phyloP scores from a whole-genome alignment of 2,797 vertebrate species.

The Odontamblyopus lacepedii region DNA sequence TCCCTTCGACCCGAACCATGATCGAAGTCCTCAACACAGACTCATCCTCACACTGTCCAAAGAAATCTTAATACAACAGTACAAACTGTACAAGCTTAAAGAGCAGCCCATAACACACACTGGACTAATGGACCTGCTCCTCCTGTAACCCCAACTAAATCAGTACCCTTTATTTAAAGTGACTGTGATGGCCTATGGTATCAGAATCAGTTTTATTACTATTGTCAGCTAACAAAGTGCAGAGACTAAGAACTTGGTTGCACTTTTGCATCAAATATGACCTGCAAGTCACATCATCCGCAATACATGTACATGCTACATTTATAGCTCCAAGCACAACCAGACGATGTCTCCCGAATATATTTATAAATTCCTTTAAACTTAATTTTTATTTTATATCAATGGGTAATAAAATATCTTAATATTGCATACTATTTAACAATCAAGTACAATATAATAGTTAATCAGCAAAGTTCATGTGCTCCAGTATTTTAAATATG shows the following conservation, averaged over 20 bases:
- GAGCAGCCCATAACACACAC: slow-evolving; percentile 19
- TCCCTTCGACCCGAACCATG: slow-evolving; percentile 90
- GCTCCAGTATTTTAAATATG: not conserved
- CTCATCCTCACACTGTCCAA: slow-evolving; percentile 87
- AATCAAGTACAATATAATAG: not conserved
- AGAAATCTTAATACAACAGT: slow-evolving; percentile 77
- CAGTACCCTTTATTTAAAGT: not conserved
- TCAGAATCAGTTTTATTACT: not conserved
- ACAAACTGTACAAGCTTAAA: slow-evolving; percentile 34
- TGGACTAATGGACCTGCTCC: slow-evolving; percentile 28
- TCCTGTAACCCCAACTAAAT: slow-evolving; percentile 24
- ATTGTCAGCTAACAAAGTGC: too few relatives aligned
- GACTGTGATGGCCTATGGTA: not conserved
- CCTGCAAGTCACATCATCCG: not conserved
- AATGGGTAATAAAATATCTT: too few relatives aligned
- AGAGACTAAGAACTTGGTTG: too few relatives aligned
- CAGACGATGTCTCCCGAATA: too few relatives aligned
- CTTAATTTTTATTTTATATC: not conserved
- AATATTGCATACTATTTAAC: not conserved
- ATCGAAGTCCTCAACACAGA: slow-evolving; percentile 96
- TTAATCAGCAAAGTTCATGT: not conserved
- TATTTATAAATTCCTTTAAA: too few relatives aligned
- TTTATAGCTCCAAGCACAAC: not conserved
- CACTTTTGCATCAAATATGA: not conserved
- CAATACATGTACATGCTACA: not conserved